Conservation (phyloP, 1,140 invertebrate species). For the Drosophila sucinea region DNA sequence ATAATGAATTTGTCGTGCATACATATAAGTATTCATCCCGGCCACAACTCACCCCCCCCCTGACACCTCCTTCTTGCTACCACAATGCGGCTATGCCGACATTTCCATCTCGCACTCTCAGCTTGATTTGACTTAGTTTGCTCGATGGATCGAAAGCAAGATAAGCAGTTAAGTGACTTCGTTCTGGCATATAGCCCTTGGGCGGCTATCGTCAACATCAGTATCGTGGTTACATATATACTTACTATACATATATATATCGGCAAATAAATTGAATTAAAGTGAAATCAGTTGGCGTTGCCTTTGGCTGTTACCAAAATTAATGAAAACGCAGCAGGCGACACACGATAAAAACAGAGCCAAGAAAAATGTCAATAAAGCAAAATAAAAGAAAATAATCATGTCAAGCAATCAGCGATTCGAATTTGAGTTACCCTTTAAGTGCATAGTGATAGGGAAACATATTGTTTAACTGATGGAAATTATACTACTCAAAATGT, state of each 20-base stretch:
- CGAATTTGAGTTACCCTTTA: background rate
- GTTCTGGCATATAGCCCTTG: conserved; percentile 43
- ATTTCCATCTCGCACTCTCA: conserved; percentile 22
- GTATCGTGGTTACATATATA: conserved; percentile 27
- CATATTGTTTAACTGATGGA: too few species aligned
- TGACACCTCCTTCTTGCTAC: background rate
- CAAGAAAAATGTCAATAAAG: background rate
- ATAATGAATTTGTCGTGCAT: conserved; percentile 78
- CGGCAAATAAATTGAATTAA: conserved; percentile 77
- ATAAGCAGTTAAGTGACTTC: conserved; percentile 77
- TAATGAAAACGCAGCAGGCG: conserved; percentile 63
- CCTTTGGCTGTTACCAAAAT: conserved; percentile 68
- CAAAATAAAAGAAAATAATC: conserved; percentile 2
- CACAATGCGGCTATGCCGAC: conserved; percentile 30
- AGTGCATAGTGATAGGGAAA: background rate
- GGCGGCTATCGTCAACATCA: conserved; percentile 37
- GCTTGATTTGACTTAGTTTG: conserved; percentile 64
- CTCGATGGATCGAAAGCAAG: conserved; percentile 51
- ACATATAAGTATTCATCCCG: conserved; percentile 45
- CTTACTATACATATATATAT: conserved; percentile 61
- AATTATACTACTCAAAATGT: background rate
- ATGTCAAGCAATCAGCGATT: background rate
- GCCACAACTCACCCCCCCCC: conserved; percentile 22
- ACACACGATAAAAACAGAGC: conserved; percentile 18
- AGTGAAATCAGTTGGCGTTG: conserved; percentile 67